phyloP scores from a whole-genome alignment of 2,797 vertebrate genomes.

The Danio kyathit region DNA sequence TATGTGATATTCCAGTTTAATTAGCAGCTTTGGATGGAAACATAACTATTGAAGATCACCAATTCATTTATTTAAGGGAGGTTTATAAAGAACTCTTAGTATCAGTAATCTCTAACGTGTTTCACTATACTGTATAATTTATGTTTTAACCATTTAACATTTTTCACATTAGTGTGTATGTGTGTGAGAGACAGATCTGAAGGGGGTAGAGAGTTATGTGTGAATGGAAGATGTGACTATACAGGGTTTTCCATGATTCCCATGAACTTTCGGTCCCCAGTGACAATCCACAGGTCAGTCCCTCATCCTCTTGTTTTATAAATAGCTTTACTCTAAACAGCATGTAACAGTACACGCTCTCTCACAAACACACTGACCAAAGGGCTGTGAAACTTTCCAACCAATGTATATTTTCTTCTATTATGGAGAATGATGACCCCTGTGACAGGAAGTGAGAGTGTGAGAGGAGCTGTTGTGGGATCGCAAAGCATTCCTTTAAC shows the following conservation, averaged over 20 bases:
- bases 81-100: too few relatives aligned
- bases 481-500: neutral
- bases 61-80: too few relatives aligned
- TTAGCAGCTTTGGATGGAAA: too few relatives aligned
- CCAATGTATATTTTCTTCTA: conserved; percentile 28
- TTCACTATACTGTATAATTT: too few relatives aligned
- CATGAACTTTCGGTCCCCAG: conserved; percentile 57
- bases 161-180: too few relatives aligned
- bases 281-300: conserved; percentile 40
- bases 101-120: too few relatives aligned
- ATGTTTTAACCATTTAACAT: too few relatives aligned
- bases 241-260: conserved; percentile 43
- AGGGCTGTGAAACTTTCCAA: conserved; percentile 37
- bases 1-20: too few relatives aligned
- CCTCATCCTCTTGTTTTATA: conserved; percentile 56
- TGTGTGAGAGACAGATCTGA: conserved; percentile 5
- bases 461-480: conserved; percentile 6
- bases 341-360: conserved; percentile 24
- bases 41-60: too few relatives aligned
- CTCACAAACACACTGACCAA: conserved; percentile 28
- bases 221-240: conserved; percentile 11
- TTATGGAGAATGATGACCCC: neutral
- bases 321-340: conserved; percentile 38
- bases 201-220: neutral
- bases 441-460: conserved; percentile 34